Conservation (phyloP, 1,140 invertebrate genomes). For the Armadillidium nasatum region DNA sequence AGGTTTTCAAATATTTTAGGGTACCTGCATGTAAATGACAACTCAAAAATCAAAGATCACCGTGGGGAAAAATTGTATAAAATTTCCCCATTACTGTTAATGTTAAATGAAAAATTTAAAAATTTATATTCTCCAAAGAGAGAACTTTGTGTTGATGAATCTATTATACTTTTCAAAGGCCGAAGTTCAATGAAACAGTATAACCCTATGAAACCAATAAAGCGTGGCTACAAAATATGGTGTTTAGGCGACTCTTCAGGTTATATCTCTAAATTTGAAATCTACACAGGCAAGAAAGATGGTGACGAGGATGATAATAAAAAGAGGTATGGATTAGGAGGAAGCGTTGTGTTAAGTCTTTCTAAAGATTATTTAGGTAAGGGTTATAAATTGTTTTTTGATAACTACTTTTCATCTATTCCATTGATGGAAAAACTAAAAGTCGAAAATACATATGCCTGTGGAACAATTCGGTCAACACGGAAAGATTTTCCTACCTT, state of each 20-base stretch:
- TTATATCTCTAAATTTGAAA: constrained; percentile 51
- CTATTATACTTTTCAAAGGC: constrained; percentile 46
- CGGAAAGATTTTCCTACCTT: constrained; percentile 37
- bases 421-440: constrained; percentile 48
- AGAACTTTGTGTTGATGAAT: constrained; percentile 45
- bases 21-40: constrained; percentile 33
- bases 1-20: constrained; percentile 23
- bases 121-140: neutral
- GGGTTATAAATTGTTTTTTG: constrained; percentile 48
- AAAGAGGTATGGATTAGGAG: constrained; percentile 46
- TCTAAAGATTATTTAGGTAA: constrained; percentile 45
- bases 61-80: constrained; percentile 31
- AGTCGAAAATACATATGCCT: constrained; percentile 47
- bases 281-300: constrained; percentile 50
- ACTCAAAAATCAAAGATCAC: constrained; percentile 23
- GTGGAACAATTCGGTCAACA: constrained; percentile 49
- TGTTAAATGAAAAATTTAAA: too few species aligned
- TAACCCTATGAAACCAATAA: constrained; percentile 52
- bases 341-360: constrained; percentile 48
- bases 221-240: constrained; percentile 53
- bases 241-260: constrained; percentile 45
- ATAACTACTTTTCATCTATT: constrained; percentile 51
- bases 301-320: constrained; percentile 42
- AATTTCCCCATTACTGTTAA: too few species aligned
- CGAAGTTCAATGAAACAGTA: constrained; percentile 50